phyloP scores from a whole-genome alignment of 2,113 vertebrate genomes.

The Heloderma charlesbogerti region DNA sequence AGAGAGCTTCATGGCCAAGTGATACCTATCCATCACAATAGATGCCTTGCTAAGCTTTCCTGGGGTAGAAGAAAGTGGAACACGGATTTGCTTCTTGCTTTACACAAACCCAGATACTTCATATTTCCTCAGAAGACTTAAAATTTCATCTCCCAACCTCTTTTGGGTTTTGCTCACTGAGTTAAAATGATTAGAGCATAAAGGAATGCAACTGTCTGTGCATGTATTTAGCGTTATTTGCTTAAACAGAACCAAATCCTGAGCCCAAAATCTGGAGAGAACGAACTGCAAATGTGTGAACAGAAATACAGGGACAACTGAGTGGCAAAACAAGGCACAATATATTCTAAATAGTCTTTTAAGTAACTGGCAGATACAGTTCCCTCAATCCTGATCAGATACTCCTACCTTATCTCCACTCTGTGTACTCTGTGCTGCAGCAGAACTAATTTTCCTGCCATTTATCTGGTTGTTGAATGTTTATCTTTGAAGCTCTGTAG shows the following conservation, averaged over 20 bases:
- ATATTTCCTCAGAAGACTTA: background rate
- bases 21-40: background rate
- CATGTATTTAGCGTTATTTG: background rate
- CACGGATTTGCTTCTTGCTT: background rate
- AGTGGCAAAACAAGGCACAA: background rate
- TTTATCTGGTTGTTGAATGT: background rate
- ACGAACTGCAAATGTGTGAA: background rate
- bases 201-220: background rate
- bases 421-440: background rate
- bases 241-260: background rate
- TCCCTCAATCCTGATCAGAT: no score
- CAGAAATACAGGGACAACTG: background rate
- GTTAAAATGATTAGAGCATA: background rate
- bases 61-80: background rate
- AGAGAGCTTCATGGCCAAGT: no score
- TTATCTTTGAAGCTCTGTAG: background rate
- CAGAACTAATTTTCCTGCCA: background rate
- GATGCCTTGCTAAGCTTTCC: background rate
- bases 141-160: background rate
- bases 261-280: background rate
- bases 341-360: background rate
- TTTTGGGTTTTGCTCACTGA: background rate
- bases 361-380: background rate
- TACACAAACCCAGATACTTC: background rate
- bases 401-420: background rate